phyloP scores from a whole-genome alignment of 2,113 vertebrate species.

The Percina caprodes region DNA sequence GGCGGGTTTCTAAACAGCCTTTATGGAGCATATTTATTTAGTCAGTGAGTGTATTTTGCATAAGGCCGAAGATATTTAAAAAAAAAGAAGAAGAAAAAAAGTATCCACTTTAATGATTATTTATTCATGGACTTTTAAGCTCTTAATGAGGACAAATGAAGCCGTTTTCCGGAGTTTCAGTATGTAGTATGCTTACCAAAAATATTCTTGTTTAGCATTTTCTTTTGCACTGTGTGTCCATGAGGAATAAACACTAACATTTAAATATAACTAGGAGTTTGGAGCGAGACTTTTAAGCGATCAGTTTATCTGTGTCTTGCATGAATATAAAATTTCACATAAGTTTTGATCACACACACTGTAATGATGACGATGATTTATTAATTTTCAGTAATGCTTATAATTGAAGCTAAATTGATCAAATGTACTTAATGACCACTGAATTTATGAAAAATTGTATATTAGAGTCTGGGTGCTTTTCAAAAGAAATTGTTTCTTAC shows the following conservation, averaged over 20 bases:
- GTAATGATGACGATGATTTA: conserved; percentile 49
- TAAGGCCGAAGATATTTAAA: conserved; percentile 70
- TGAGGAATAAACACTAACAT: conserved; percentile 82
- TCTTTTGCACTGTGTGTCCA: conserved; percentile 70
- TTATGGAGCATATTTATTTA: conserved; percentile 80
- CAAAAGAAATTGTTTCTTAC: not conserved
- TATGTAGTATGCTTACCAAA: conserved; percentile 84
- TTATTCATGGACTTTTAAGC: conserved; percentile 89
- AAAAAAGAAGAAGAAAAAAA: conserved; percentile 51
- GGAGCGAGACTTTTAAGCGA: conserved; percentile 62
- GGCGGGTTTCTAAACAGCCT: conserved; percentile 77
- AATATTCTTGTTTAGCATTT: conserved; percentile 85
- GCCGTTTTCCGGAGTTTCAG: conserved; percentile 85
- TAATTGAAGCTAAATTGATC: conserved; percentile 29
- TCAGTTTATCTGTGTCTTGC: conserved; percentile 70
- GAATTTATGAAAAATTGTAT: not conserved
- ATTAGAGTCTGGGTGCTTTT: conserved; percentile 7
- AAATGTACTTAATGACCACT: conserved; percentile 29
- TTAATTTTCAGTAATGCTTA: conserved; percentile 48
- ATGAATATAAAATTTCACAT: conserved; percentile 58
- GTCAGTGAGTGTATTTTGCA: conserved; percentile 74
- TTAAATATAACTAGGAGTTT: conserved; percentile 77
- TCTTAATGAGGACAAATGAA: conserved; percentile 90
- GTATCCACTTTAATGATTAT: conserved; percentile 83
- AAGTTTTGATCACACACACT: conserved; percentile 67